Evolutionary conservation across 1,140 invertebrate species (phyloP).

Genomic region (Ips nitidus): DNA sequence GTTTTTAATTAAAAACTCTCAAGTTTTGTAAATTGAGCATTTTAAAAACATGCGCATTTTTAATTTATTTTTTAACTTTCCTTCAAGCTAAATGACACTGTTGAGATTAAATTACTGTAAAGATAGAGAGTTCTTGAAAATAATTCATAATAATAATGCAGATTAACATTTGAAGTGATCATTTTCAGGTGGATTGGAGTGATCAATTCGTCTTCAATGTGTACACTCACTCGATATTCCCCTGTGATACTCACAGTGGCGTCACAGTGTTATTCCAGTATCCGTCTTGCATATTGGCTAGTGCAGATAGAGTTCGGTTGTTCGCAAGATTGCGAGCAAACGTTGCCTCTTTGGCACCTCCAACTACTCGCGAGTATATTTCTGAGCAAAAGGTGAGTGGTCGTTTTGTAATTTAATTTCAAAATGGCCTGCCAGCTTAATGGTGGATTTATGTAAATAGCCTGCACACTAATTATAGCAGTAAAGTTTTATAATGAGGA

Average conservation of each 20-base stretch:
- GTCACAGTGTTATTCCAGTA: slow-evolving; percentile 79
- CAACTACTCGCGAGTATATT: slow-evolving; percentile 65
- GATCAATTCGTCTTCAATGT: slow-evolving; percentile 81
- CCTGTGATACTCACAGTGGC: slow-evolving; percentile 70
- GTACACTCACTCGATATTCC: slow-evolving; percentile 75
- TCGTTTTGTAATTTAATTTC: neutral
- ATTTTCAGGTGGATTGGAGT: slow-evolving; percentile 73
- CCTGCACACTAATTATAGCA: neutral
- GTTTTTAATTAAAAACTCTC: too few relatives aligned
- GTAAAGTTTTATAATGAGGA: neutral
- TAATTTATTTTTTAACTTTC: too few relatives aligned
- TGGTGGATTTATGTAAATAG: too few relatives aligned
- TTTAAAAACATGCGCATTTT: too few relatives aligned
- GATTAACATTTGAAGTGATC: neutral
- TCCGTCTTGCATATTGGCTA: slow-evolving; percentile 73
- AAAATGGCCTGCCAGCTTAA: too few relatives aligned
- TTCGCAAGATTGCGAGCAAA: slow-evolving; percentile 69
- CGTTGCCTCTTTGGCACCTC: slow-evolving; percentile 63
- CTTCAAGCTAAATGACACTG: too few relatives aligned
- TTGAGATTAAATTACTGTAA: too few relatives aligned
- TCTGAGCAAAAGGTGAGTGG: slow-evolving; percentile 58
- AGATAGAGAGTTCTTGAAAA: too few relatives aligned
- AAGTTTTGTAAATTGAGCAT: too few relatives aligned
- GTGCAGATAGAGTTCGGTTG: slow-evolving; percentile 71
- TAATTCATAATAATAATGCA: too few relatives aligned